Conservation (phyloP, 2,888 invertebrate species). For the Eupithecia subumbrata region DNA sequence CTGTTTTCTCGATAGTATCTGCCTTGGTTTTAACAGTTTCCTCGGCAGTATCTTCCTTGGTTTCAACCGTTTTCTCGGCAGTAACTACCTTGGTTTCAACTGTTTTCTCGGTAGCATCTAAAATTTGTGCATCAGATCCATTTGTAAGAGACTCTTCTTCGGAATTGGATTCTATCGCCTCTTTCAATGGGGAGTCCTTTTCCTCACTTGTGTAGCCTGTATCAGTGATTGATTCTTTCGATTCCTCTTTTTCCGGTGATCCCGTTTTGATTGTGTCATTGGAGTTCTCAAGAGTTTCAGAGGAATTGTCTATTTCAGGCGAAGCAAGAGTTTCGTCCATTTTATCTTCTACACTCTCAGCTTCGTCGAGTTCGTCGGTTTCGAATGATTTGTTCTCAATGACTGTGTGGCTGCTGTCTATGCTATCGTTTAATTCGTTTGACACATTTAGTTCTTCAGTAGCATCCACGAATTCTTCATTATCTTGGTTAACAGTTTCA, state of each 20-base stretch:
- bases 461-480: constrained; percentile 37
- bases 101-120: constrained; percentile 5
- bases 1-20: constrained; percentile 7
- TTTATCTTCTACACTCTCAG: constrained; percentile 31
- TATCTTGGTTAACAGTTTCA: constrained; percentile 23
- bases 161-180: background rate
- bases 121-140: constrained; percentile 2
- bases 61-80: constrained; percentile 1
- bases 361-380: background rate
- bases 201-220: constrained; percentile 57
- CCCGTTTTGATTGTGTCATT: constrained; percentile 51
- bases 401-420: constrained; percentile 71
- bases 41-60: constrained; percentile 11
- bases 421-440: constrained; percentile 70
- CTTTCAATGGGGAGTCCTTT: constrained; percentile 30
- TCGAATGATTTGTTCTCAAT: constrained; percentile 71
- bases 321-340: constrained; percentile 43
- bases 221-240: constrained; percentile 62
- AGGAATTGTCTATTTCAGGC: constrained; percentile 52
- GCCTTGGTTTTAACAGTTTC: constrained; percentile 1
- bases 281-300: constrained; percentile 54
- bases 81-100: constrained; percentile 1
- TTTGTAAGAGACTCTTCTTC: constrained; percentile 5
- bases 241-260: constrained; percentile 58
- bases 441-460: constrained; percentile 55